Base-by-base conservation (phyloP, 2,797 vertebrate genomes). In the Leptoclinus maculatus region DNA sequence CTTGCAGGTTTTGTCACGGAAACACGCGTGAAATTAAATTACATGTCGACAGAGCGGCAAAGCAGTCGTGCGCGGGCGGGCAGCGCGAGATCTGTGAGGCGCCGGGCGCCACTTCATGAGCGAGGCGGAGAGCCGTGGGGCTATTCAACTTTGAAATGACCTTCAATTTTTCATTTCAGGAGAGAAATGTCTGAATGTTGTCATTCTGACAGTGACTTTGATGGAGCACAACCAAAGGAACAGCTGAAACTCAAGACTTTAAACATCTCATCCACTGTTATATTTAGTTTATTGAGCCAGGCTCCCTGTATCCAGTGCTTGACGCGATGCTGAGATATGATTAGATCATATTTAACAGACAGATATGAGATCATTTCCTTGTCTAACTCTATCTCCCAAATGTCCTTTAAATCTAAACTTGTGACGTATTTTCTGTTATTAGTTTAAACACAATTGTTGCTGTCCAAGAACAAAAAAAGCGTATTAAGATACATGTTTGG, bases 21-120 rank as follows among this genome's bases (percentile, higher is more conserved):
- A 85, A 78, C 77, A 60, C n/a, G 66, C 2, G 19, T n/a, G 63
- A 54, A 76, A 87, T 85, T 32, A 66, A 85, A 90, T 85, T 81
- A 80, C 80, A 58, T 3, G 41, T 74, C 32, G n/a, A 13, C 3
- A 0, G 64, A 74, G 69, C 27, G 4, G 54, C 8, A 11, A 11
- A 70, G 17, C 3, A 62, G 66, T 56, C 12, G 9, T 1, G 25
- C 29, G n/a, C 51, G 13, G 14, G 4, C 70, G 66, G n/a, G 19
- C 47, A 5, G 11, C 7, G 68, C 63, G 12, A 54, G 79, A 84
- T 79, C 67, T n/a, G 64, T 16, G 59, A 62, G 32, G 62, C 14
- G 8, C 3, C 34, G 8, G 34, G 12, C 23, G 58, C 12, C 43
- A 66, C 67, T 51, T 65, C 36, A n/a, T 0, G 25, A 72, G 69